Evolutionary conservation across 2,888 invertebrate genomes (phyloP).

Genomic region (Dione juno): DNA sequence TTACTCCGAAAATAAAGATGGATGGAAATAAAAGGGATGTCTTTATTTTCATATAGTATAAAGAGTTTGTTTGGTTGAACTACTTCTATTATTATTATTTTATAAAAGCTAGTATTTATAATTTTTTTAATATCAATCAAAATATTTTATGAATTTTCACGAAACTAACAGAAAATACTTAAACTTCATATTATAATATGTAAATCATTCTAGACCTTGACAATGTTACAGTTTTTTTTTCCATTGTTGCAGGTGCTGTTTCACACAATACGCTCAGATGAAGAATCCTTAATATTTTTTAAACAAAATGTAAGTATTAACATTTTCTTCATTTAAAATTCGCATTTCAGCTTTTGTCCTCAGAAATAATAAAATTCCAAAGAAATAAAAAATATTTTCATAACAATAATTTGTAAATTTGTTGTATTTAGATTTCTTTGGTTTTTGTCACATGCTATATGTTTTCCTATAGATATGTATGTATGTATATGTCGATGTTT

Average conservation of each 20-base stretch:
- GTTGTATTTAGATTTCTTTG: constrained; percentile 6
- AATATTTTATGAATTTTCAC: no score
- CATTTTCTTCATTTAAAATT: constrained; percentile 22
- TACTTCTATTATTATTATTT: no score
- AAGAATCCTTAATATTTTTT: constrained; percentile 68
- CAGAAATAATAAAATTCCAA: constrained; percentile 29
- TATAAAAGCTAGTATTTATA: no score
- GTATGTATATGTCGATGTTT: constrained; percentile 5
- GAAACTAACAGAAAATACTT: not conserved
- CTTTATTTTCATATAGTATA: no score
- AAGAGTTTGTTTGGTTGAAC: no score
- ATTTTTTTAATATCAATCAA: no score
- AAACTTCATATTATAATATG: not conserved
- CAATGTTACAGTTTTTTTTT: constrained; percentile 38
- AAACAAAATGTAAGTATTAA: constrained; percentile 71
- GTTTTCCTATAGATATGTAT: constrained; percentile 1
- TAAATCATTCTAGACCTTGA: constrained; percentile 18
- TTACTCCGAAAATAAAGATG: no score
- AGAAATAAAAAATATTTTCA: constrained; percentile 29
- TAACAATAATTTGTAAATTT: not conserved
- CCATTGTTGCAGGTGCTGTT: constrained; percentile 74
- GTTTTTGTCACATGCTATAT: constrained; percentile 5
- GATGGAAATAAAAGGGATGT: no score
- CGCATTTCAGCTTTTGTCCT: constrained; percentile 33
- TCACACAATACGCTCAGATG: constrained; percentile 66